Evolutionary conservation across 1,140 invertebrate species (phyloP).

Genomic region (Helicoverpa zea): DNA sequence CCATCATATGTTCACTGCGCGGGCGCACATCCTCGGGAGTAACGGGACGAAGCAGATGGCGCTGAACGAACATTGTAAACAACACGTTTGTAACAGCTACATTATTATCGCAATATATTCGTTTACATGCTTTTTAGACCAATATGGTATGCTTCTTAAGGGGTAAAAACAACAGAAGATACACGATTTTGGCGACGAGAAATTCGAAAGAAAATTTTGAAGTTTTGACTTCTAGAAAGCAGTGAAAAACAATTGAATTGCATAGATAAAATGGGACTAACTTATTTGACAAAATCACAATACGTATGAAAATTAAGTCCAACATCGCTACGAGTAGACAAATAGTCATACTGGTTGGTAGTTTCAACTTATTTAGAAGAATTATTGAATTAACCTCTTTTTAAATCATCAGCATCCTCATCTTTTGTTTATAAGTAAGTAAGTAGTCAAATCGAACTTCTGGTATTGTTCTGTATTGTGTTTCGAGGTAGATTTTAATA

Average conservation of each 20-base stretch:
- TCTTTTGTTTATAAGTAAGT: too few relatives aligned
- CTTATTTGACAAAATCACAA: too few relatives aligned
- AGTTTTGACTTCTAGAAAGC: too few relatives aligned
- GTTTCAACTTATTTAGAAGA: too few relatives aligned
- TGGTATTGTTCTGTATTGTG: background rate
- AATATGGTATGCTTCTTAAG: background rate
- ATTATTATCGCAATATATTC: constrained; percentile 31
- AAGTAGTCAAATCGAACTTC: background rate
- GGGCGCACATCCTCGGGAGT: constrained; percentile 17
- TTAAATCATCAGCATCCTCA: background rate
- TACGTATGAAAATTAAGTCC: too few relatives aligned
- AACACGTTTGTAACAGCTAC: constrained; percentile 28
- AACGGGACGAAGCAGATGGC: constrained; percentile 45
- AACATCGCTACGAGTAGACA: too few relatives aligned
- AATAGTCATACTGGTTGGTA: too few relatives aligned
- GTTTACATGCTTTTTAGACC: constrained; percentile 21
- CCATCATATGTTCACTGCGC: constrained; percentile 37
- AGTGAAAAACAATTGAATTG: too few relatives aligned
- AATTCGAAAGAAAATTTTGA: too few relatives aligned
- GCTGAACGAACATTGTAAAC: constrained; percentile 25
- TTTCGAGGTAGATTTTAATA: constrained; percentile 15
- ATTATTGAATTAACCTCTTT: too few relatives aligned
- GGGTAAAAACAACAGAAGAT: background rate
- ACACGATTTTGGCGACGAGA: background rate
- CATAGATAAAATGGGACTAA: too few relatives aligned